Conservation (phyloP, 2,888 invertebrate species). For the Phytoseiulus persimilis region DNA sequence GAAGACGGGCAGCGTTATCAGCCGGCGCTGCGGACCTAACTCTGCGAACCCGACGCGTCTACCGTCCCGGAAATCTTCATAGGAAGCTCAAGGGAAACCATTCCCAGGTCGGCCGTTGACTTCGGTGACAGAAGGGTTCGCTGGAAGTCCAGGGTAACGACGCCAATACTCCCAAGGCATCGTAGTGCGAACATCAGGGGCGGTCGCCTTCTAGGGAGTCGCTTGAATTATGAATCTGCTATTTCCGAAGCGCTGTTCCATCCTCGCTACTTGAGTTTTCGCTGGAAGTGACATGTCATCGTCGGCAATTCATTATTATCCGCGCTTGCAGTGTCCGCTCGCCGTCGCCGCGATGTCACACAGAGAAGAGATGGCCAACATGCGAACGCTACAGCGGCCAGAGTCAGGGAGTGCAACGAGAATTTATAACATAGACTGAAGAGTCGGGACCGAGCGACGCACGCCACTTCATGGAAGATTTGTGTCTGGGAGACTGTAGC, state of each 20-base stretch:
- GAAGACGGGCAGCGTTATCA: too few species aligned
- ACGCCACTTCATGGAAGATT: neutral
- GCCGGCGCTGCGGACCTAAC: too few species aligned
- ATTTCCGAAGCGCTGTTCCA: neutral
- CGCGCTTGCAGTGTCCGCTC: neutral
- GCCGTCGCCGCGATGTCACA: neutral
- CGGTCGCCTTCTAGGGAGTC: neutral
- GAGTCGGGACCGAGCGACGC: neutral
- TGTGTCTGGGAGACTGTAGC: neutral
- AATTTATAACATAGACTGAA: neutral
- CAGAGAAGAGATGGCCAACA: neutral
- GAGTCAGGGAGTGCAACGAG: neutral
- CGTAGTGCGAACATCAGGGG: neutral
- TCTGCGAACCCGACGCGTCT: too few species aligned
- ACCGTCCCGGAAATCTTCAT: too few species aligned
- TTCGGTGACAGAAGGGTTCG: too few species aligned
- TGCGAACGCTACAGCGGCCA: too few species aligned
- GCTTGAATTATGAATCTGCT: neutral
- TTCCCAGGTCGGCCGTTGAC: too few species aligned
- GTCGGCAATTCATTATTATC: neutral
- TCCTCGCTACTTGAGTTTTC: too few species aligned
- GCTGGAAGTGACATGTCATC: neutral
- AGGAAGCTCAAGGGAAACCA: too few species aligned
- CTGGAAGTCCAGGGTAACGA: too few species aligned
- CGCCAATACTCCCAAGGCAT: too few species aligned